Evolutionary conservation across 2,888 invertebrate genomes (phyloP), one percentile per base, ranked within the genome.

Genomic region (Trachelus troglodyta): DNA sequence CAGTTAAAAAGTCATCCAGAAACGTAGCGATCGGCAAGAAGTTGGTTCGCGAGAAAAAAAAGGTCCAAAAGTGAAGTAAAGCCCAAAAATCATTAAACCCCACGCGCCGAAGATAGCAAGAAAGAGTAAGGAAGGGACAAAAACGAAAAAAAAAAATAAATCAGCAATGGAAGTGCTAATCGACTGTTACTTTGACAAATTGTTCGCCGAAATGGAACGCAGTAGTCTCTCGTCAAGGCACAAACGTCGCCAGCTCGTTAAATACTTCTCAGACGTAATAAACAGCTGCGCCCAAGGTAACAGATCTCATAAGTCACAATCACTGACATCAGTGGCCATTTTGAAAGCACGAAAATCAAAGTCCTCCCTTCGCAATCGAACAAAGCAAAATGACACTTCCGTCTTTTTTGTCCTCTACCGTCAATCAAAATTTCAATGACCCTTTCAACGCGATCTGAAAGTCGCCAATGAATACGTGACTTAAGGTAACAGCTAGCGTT

Each of bases 221-320:
- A 96, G 95, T 90, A 94, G 94, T 84, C 92, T 97, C 76, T 95
- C 95, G 83, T 95, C 95, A 76, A 93, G 96, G 37, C 94, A 94
- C 85, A 96, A 95, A 85, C 93, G 97, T 68, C 93, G 94, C 68
- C 94, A 95, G 86, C 92, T 97, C 75, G 95, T 96, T 76, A 95
- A 95, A 88, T 97, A 96, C 91, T 94, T 97, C 86, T 95, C 94
- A 87, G 94, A 96, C 31, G 94, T 96, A 75, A 96, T 97, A 83
- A 93, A 95, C 85, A 96, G 96, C 81, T 96, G 96, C 89, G 93
- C 94, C 12, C 92, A 92, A 93, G 94, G 94, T 93, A 88, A 76
- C 76, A 81, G 83, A 82, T 78, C 71, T 31, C 71, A 15, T 56
- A 56, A 56, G 56, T 56, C 56, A 56, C 56, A 15, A 56, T 23